Percentiles rank a stretch among this genome's conserved stretches.
These are phyloP conservation scores for Apis mellifera DNA, from an alignment of 1,140 invertebrate genomes.

Conservation along the genomic window DNA sequence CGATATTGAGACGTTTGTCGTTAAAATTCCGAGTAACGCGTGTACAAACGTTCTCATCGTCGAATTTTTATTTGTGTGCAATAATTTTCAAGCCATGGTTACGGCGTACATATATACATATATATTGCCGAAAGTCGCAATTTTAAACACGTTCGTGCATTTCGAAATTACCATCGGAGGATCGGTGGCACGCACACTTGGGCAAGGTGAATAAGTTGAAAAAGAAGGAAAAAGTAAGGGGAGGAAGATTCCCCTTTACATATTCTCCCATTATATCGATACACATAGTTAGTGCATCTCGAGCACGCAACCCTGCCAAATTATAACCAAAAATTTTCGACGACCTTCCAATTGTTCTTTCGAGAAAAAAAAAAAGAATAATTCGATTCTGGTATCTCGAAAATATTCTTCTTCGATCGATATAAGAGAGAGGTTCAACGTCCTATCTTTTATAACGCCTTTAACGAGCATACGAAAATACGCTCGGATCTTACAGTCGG, in stretches of 20 bases:
- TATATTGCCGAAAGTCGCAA: slow-evolving; percentile 36
- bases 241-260: neutral
- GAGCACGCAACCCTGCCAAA: slow-evolving; percentile 58
- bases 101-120: slow-evolving; percentile 2
- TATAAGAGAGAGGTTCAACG: neutral
- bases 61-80: slow-evolving; percentile 16
- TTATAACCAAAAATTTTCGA: slow-evolving; percentile 45
- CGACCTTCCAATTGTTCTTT: neutral
- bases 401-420: slow-evolving; percentile 1
- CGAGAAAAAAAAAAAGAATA: neutral
- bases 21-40: neutral
- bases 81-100: slow-evolving; percentile 25
- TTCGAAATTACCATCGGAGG: slow-evolving; percentile 33
- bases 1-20: neutral
- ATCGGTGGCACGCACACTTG: slow-evolving; percentile 9
- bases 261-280: slow-evolving; percentile 50
- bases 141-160: slow-evolving; percentile 41
- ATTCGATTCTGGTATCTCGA: neutral
- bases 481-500: neutral
- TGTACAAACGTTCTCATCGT: neutral
- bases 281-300: slow-evolving; percentile 40
- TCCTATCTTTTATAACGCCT: neutral
- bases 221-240: neutral
- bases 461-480: slow-evolving; percentile 15
- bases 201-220: too few relatives aligned